Evolutionary conservation across 2,797 vertebrate species (phyloP).

Genomic region (Neostethus bicornis): DNA sequence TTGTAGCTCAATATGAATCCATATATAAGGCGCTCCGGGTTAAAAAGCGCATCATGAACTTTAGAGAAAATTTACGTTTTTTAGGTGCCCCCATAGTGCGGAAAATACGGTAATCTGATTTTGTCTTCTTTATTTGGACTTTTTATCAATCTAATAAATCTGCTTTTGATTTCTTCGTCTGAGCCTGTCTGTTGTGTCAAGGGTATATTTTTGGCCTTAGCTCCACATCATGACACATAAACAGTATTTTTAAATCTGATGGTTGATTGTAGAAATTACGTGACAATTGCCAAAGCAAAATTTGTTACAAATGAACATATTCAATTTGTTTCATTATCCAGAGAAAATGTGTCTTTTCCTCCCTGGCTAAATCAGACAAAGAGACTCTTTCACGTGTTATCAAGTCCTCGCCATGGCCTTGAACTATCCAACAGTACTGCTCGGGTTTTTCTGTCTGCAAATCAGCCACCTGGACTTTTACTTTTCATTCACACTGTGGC

Average conservation of each 20-base stretch:
- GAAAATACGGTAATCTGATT: no score
- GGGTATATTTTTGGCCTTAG: no score
- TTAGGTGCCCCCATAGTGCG: no score
- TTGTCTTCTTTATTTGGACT: no score
- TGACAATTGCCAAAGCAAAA: background rate
- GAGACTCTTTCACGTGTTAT: conserved; percentile 48
- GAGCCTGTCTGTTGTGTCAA: no score
- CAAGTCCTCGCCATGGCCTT: conserved; percentile 25
- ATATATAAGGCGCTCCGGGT: no score
- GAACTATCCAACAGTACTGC: conserved; percentile 20
- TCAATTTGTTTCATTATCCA: conserved; percentile 2
- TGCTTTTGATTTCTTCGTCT: no score
- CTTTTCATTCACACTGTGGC: background rate
- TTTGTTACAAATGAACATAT: conserved; percentile 1
- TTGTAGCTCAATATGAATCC: no score
- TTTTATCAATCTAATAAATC: no score
- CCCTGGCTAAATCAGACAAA: conserved; percentile 45
- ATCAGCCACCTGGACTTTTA: conserved; percentile 1
- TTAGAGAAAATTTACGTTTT: no score
- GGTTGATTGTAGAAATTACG: background rate
- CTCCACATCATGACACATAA: no score
- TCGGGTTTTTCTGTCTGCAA: background rate
- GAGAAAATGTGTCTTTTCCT: conserved; percentile 10
- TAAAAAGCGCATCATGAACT: no score
- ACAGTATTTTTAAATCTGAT: background rate